These are phyloP conservation scores for Pantherophis vulpinus DNA, from an alignment of 2,797 vertebrate genomes.

Conservation along the genomic window DNA sequence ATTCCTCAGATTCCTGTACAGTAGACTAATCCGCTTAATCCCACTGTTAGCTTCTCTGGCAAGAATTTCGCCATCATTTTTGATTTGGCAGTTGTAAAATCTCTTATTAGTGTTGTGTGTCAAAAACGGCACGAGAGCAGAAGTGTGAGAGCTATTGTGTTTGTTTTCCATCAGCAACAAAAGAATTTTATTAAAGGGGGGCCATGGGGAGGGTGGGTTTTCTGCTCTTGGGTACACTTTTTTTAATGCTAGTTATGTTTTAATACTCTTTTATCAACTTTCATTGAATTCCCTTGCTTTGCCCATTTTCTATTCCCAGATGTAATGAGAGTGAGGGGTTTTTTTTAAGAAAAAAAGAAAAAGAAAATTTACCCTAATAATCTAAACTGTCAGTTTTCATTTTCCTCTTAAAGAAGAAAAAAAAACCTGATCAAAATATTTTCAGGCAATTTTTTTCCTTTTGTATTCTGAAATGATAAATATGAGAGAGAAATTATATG, in stretches of 20 bases:
- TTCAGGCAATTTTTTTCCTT: slow-evolving; percentile 23
- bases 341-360: not conserved
- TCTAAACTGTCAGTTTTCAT: not conserved
- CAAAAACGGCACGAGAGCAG: not conserved
- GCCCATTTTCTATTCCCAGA: not conserved
- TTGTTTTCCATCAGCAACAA: slow-evolving; percentile 38
- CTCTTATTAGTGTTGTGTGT: slow-evolving; percentile 58
- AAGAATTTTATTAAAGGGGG: slow-evolving; percentile 50
- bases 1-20: slow-evolving; percentile 76
- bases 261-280: slow-evolving; percentile 29
- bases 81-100: slow-evolving; percentile 72
- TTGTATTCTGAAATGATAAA: slow-evolving; percentile 8
- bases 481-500: slow-evolving; percentile 9
- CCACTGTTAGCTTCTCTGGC: slow-evolving; percentile 62
- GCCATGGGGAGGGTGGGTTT: not conserved
- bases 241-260: not conserved
- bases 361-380: not conserved
- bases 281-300: not conserved
- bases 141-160: not conserved
- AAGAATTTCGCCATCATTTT: slow-evolving; percentile 72
- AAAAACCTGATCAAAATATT: not conserved
- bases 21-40: slow-evolving; percentile 78
- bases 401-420: not conserved
- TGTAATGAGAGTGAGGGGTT: not conserved
- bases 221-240: not conserved